Base-by-base conservation (phyloP, 2,888 invertebrate genomes). In the Digitonthophagus gazella region DNA sequence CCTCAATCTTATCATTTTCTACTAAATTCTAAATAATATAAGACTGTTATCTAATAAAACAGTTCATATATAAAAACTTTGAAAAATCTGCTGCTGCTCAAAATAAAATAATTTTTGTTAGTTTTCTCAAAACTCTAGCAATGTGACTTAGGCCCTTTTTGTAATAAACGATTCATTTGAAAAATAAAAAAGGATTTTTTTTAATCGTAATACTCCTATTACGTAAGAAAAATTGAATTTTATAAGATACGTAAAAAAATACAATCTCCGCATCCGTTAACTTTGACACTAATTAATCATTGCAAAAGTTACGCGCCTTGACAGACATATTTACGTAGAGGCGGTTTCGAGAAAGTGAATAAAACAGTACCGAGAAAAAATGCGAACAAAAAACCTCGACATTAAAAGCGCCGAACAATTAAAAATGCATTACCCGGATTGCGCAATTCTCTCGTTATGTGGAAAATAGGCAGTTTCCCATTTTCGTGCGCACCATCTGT, bases 371-470 rank as follows among this genome's bases (percentile, higher is more conserved):
- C 28, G 28, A 11, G 18, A 19, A 61, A 61, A 18, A 61, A 61
- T 16, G n/a, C n/a, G 19, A 19, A 18, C 61, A 61, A 18, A 61
- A 61, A 61, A 15, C 28, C 28, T 44, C 16, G 16, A 57, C 57
- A 57, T 57, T 19, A 61, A 61, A 61, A 61, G 19, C 18, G 20
- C 61, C 61, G 61, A 61, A n/a, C 61, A 61, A 61, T 61, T 61
- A 61, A 61, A 61, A 18, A 61, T 61, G 61, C 61, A 61, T 61
- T 61, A 61, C 18, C 14, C 61, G 19, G 61, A 16, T 61, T 61
- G 28, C 28, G 28, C 28, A 44, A 44, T 44, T 44, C 28, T 44
- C 28, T 44, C 28, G 28, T 44, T 44, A 44, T 44, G 28, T 44
- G 28, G 28, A 44, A 44, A 44, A 44, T 44, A 44, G 28, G 28